Evolutionary conservation across 2,797 vertebrate genomes (phyloP).

Genomic region (Valencia hispanica): DNA sequence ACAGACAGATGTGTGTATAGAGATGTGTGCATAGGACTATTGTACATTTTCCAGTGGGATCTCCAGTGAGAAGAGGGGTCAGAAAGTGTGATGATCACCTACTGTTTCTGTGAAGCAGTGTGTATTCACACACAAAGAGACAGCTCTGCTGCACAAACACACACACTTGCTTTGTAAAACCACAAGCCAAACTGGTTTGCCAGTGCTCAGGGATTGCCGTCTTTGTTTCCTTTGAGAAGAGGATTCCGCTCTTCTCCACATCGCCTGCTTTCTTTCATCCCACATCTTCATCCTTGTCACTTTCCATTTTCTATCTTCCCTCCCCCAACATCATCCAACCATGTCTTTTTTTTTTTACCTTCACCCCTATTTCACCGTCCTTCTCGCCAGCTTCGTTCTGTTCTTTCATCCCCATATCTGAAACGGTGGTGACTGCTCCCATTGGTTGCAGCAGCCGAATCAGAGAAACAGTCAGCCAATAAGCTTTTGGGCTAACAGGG

Average conservation of each 20-base stretch:
- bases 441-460: slow-evolving; percentile 66
- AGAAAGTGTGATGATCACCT: slow-evolving; percentile 53
- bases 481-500: slow-evolving; percentile 70
- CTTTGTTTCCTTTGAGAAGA: slow-evolving; percentile 65
- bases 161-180: slow-evolving; percentile 38
- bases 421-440: slow-evolving; percentile 51
- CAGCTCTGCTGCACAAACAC: neutral
- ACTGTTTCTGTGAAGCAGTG: slow-evolving; percentile 47
- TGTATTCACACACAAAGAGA: slow-evolving; percentile 6
- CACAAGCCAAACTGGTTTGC: slow-evolving; percentile 55
- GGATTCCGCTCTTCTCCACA: slow-evolving; percentile 47
- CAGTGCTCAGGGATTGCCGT: slow-evolving; percentile 50
- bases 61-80: slow-evolving; percentile 58
- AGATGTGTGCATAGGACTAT: slow-evolving; percentile 9
- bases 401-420: slow-evolving; percentile 65
- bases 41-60: slow-evolving; percentile 47
- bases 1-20: slow-evolving; percentile 22
- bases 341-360: slow-evolving; percentile 38
- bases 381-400: slow-evolving; percentile 19
- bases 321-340: slow-evolving; percentile 27
- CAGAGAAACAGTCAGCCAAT: slow-evolving; percentile 68
- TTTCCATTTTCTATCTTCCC: slow-evolving; percentile 46
- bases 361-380: slow-evolving; percentile 57
- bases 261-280: slow-evolving; percentile 47
- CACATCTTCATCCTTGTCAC: slow-evolving; percentile 58